Percentiles rank a stretch among this genome's conserved stretches.
Conservation (phyloP, 1,140 invertebrate species). For the Vollenhovia emeryi region DNA sequence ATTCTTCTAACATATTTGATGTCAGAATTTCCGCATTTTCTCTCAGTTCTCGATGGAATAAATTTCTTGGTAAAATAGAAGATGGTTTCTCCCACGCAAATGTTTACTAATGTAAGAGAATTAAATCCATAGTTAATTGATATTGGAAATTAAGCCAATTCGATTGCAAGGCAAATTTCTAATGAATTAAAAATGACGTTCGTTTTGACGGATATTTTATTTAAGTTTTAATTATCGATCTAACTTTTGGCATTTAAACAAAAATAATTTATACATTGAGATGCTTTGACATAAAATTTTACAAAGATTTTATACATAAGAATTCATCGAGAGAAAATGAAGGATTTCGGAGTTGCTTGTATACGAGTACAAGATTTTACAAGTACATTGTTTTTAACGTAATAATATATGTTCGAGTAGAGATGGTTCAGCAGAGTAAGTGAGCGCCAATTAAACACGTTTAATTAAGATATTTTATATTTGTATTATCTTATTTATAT, state of each 20-base stretch:
- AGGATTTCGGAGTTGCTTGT: not conserved
- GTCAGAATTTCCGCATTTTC: not conserved
- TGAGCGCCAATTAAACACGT: not conserved
- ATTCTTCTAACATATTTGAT: not conserved
- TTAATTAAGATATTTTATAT: not conserved
- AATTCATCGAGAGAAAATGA: not conserved
- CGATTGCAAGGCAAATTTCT: not conserved
- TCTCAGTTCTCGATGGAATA: not conserved
- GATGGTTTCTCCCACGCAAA: not conserved
- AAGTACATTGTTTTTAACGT: not conserved
- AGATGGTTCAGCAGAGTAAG: not conserved
- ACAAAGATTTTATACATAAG: not conserved
- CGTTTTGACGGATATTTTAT: not conserved
- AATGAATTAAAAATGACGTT: not conserved
- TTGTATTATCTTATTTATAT: not conserved
- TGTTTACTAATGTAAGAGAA: not conserved
- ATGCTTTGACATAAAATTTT: not conserved
- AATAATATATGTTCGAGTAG: not conserved
- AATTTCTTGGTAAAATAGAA: conserved; percentile 1
- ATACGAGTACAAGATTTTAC: not conserved
- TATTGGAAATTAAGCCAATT: not conserved
- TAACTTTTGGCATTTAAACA: not conserved
- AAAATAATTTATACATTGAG: not conserved
- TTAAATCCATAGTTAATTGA: not conserved
- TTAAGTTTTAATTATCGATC: not conserved